Evolutionary conservation across 2,113 vertebrate genomes (phyloP).

Genomic region (Chiloscyllium plagiosum): DNA sequence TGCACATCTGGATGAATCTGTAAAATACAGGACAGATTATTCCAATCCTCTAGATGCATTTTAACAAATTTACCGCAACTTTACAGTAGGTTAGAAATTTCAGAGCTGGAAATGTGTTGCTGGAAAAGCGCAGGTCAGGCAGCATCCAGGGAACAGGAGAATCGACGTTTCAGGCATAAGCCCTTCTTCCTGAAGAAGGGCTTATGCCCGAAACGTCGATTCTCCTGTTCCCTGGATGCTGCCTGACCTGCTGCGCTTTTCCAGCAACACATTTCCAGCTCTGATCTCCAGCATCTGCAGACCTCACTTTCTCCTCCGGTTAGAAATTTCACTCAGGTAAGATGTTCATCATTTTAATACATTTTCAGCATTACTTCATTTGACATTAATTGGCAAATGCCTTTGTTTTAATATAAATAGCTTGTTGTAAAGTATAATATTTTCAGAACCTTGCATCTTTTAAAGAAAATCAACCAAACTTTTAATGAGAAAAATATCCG

Average conservation of each 20-base stretch:
- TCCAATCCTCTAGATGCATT: neutral
- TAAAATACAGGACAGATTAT: neutral
- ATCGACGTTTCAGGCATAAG: too few species aligned
- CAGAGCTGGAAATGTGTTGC: too few species aligned
- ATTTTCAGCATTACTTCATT: neutral
- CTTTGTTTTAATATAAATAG: neutral
- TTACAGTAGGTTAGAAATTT: neutral
- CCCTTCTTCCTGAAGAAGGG: too few species aligned
- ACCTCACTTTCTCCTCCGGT: too few species aligned
- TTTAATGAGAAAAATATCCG: neutral
- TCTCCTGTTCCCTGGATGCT: too few species aligned
- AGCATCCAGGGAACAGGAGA: too few species aligned
- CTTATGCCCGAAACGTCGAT: too few species aligned
- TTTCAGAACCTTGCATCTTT: neutral
- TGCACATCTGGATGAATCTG: constrained; percentile 29
- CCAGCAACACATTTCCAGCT: too few species aligned
- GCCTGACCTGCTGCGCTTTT: too few species aligned
- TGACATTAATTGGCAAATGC: neutral
- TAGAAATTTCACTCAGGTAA: neutral
- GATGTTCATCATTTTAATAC: neutral
- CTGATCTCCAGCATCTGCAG: too few species aligned
- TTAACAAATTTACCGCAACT: neutral
- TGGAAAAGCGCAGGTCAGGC: too few species aligned
- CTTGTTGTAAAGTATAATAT: neutral
- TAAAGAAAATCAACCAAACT: neutral